A percentile compares a stretch with the other conserved stretches of the same genome.
Evolutionary conservation across 2,797 vertebrate species (phyloP).

Genomic region (Hemitrygon akajei): DNA sequence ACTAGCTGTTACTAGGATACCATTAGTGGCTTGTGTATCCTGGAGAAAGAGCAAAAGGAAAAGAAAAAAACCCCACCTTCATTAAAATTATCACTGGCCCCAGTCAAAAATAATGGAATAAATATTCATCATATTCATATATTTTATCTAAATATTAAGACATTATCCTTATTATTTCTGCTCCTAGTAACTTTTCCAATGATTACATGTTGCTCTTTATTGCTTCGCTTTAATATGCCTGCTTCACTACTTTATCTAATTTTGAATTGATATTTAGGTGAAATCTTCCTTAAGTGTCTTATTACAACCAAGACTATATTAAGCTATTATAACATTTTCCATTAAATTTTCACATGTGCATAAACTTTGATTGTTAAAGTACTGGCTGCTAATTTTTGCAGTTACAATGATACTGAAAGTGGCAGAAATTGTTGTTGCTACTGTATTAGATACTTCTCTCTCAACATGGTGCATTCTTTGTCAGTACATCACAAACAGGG

Average conservation of each 20-base stretch:
- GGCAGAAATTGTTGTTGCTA: no score
- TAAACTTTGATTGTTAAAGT: background rate
- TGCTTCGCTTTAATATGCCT: background rate
- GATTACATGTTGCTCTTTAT: background rate
- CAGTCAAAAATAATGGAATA: background rate
- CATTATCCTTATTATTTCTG: background rate
- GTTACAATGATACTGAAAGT: no score
- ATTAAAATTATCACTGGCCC: background rate
- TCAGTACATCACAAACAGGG: no score
- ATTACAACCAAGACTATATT: background rate
- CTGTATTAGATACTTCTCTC: no score
- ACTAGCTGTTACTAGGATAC: slow-evolving; percentile 19
- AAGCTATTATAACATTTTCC: background rate
- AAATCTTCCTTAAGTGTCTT: background rate
- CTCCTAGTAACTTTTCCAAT: background rate
- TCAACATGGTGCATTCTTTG: no score
- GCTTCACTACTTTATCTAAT: background rate
- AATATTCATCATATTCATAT: background rate
- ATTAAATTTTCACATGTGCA: background rate
- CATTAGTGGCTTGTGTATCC: background rate
- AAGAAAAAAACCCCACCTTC: background rate
- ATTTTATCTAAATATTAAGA: background rate
- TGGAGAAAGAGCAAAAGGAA: background rate
- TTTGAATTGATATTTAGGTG: background rate
- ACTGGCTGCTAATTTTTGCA: no score